Evolutionary conservation across 1,140 invertebrate genomes (phyloP).

Genomic region (Halesus radiatus): DNA sequence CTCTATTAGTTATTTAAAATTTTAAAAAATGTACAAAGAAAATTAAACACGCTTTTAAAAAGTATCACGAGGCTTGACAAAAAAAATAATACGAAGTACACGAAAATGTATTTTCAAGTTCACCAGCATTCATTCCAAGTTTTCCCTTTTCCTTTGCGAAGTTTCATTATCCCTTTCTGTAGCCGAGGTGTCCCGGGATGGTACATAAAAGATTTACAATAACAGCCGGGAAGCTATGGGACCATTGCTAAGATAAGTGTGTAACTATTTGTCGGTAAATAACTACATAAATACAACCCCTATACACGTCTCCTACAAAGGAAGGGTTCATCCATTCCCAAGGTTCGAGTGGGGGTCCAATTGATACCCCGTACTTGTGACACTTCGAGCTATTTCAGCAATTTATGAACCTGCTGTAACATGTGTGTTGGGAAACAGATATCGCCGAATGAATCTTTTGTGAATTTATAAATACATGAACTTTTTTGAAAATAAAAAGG

Average conservation of each 20-base stretch:
- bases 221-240: constrained; percentile 14
- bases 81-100: no score
- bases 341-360: constrained; percentile 2
- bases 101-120: no score
- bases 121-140: no score
- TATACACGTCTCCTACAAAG: not conserved
- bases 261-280: constrained; percentile 31
- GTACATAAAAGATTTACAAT: constrained; percentile 27
- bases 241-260: constrained; percentile 26
- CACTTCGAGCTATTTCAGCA: not conserved
- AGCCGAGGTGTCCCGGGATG: not conserved
- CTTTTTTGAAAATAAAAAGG: no score
- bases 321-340: not conserved
- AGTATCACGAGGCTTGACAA: no score
- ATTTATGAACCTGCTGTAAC: constrained; percentile 4
- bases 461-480: no score
- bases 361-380: constrained; percentile 21
- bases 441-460: no score
- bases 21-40: no score
- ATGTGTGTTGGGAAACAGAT: not conserved
- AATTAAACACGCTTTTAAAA: no score
- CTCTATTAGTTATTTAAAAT: no score
- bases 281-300: not conserved
- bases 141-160: no score
- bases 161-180: not conserved